These are phyloP conservation scores for Aporophyla nigra DNA, from an alignment of 2,888 invertebrate species.

Conservation along the genomic window DNA sequence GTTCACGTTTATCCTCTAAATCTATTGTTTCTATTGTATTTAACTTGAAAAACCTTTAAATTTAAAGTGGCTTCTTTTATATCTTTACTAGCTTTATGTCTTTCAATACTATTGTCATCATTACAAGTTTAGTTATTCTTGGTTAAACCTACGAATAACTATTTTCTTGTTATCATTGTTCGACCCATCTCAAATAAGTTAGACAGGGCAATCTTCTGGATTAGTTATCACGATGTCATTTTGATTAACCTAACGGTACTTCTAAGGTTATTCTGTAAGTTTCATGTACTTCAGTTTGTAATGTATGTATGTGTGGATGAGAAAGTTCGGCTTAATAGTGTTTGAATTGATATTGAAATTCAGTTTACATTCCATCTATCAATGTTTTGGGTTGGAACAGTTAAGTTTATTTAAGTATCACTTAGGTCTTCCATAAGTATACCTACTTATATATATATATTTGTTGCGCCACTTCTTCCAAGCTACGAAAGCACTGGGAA, in stretches of 20 bases:
- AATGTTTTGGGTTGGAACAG: not conserved
- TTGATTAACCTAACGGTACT: slow-evolving; percentile 63
- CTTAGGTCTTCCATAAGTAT: not conserved
- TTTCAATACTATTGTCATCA: slow-evolving; percentile 33
- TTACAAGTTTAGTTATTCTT: slow-evolving; percentile 34
- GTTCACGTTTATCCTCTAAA: not conserved
- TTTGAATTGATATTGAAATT: slow-evolving; percentile 20
- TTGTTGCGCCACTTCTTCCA: no score
- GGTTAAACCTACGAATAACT: slow-evolving; percentile 28
- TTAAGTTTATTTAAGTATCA: not conserved
- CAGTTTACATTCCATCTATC: not conserved
- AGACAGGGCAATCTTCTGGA: slow-evolving; percentile 64
- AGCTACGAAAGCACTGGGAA: no score
- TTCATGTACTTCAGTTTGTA: slow-evolving; percentile 57
- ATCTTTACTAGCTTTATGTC: not conserved
- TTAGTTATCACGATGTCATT: slow-evolving; percentile 66
- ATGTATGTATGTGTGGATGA: slow-evolving; percentile 55
- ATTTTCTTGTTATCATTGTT: slow-evolving; percentile 64
- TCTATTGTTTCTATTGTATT: not conserved
- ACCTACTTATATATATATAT: not conserved
- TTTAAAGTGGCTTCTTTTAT: not conserved
- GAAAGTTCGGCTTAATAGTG: slow-evolving; percentile 10
- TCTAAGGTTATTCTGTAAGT: slow-evolving; percentile 53
- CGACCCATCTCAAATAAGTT: slow-evolving; percentile 68
- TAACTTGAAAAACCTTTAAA: not conserved